Conservation (phyloP, 2,797 vertebrate genomes). For the Sebastes diaconus region DNA sequence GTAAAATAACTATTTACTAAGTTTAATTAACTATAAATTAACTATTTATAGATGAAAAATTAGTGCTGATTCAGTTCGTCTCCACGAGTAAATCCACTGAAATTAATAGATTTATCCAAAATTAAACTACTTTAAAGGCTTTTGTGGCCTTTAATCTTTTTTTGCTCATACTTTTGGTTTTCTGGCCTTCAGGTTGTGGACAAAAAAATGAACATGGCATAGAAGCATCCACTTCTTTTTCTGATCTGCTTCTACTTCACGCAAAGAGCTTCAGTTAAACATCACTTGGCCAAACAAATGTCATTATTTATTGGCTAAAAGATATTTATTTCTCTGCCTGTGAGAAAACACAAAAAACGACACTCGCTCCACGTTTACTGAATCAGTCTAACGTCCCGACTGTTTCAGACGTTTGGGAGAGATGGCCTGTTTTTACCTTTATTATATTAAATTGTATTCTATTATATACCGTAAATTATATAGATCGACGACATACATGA, state of each 20-base stretch:
- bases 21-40: too few species aligned
- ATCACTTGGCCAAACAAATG: too few species aligned
- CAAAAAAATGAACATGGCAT: not conserved
- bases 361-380: not conserved
- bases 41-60: not conserved
- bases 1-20: too few species aligned
- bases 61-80: not conserved
- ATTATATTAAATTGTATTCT: not conserved
- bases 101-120: too few species aligned
- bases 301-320: not conserved
- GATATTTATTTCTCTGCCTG: too few species aligned
- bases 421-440: not conserved
- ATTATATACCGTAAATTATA: not conserved
- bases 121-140: not conserved
- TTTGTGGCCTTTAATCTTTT: not conserved
- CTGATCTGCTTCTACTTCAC: not conserved
- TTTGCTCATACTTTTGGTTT: not conserved
- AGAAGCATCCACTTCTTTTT: not conserved
- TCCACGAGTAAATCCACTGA: too few species aligned
- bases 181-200: not conserved
- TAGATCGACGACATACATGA: not conserved
- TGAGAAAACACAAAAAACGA: too few species aligned
- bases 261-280: too few species aligned
- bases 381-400: not conserved
- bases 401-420: too few species aligned